Conservation (phyloP, 2,113 vertebrate species). For the Etheostoma cragini region DNA sequence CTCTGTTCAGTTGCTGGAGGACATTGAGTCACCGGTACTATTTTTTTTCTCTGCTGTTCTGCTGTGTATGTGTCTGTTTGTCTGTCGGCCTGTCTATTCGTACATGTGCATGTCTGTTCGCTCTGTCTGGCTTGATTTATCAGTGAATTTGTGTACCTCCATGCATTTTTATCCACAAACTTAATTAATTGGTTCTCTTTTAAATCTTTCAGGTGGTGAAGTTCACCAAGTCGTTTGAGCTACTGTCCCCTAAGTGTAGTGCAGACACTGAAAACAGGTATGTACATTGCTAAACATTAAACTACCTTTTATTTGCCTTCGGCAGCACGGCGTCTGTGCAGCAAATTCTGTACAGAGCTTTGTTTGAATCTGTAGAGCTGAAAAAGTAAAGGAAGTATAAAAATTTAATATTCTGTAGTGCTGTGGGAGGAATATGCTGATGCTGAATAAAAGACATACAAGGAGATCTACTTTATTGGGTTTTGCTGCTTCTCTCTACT, state of each 20-base stretch:
- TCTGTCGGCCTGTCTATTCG: constrained; percentile 14
- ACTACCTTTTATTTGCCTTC: constrained; percentile 1
- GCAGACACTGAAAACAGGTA: constrained; percentile 96
- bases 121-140: not conserved
- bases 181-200: constrained; percentile 33
- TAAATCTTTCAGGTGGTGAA: constrained; percentile 92
- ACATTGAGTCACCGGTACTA: constrained; percentile 95
- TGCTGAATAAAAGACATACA: constrained; percentile 61
- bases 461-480: constrained; percentile 64
- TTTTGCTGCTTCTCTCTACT: constrained; percentile 62
- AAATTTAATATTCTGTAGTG: constrained; percentile 48
- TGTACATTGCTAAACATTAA: constrained; percentile 21
- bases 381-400: constrained; percentile 36
- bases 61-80: not conserved
- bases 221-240: constrained; percentile 98
- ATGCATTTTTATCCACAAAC: not conserved
- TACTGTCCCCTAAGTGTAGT: constrained; percentile 98
- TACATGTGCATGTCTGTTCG: constrained; percentile 8
- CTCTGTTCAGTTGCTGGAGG: constrained; percentile 96
- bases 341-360: constrained; percentile 8
- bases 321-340: not conserved
- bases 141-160: not conserved
- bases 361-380: constrained; percentile 38
- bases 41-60: constrained; percentile 14
- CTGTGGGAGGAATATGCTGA: constrained; percentile 57